Conservation (phyloP, 2,797 vertebrate species). For the Microctenopoma steveboyesi region DNA sequence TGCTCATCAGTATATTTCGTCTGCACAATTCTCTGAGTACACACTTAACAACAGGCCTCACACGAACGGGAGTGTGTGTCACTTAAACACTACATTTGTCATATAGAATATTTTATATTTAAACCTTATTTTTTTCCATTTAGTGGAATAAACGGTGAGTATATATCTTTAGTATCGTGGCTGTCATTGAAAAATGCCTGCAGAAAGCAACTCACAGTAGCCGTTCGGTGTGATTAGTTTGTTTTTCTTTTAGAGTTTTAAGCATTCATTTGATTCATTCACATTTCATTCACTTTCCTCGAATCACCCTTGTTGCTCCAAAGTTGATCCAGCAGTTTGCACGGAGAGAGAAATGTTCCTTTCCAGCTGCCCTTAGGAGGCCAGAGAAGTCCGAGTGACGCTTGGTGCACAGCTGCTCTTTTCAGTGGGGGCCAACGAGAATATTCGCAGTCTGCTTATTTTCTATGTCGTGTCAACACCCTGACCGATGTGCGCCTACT, state of each 20-base stretch:
- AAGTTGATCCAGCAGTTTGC: background rate
- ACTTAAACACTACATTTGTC: background rate
- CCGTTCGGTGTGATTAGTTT: too few species aligned
- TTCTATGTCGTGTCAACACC: slow-evolving; percentile 29
- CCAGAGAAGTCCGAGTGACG: too few species aligned
- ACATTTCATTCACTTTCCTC: too few species aligned
- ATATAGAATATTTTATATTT: slow-evolving; percentile 2
- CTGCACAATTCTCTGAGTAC: slow-evolving; percentile 9
- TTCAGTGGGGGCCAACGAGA: background rate
- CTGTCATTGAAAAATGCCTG: background rate
- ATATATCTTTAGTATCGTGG: background rate
- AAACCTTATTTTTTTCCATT: background rate
- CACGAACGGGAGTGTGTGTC: slow-evolving; percentile 8
- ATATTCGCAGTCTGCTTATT: slow-evolving; percentile 7
- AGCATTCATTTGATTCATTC: too few species aligned
- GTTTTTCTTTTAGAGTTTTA: too few species aligned
- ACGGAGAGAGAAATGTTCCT: too few species aligned
- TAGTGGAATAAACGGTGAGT: background rate
- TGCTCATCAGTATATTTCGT: background rate
- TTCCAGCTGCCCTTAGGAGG: too few species aligned
- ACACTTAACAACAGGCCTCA: slow-evolving; percentile 7
- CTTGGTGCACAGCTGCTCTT: too few species aligned
- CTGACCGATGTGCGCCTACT: background rate
- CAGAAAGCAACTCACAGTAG: background rate
- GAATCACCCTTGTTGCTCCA: background rate